Percentiles rank a stretch among this genome's conserved stretches.
Evolutionary conservation across 1,140 invertebrate genomes (phyloP).

Genomic region (Mizuhopecten yessoensis): DNA sequence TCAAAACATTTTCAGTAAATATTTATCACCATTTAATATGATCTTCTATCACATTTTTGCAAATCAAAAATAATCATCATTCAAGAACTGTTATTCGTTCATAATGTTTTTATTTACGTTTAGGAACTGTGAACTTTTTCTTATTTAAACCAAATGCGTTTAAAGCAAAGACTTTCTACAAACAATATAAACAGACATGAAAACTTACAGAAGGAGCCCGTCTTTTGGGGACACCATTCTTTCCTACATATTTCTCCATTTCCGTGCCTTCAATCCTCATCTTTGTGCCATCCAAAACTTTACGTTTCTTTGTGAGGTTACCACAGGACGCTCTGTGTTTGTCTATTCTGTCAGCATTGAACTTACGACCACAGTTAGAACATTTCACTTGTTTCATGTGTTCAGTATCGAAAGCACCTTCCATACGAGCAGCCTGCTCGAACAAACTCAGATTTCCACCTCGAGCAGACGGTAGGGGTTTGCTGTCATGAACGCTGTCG

Average conservation of each 20-base stretch:
- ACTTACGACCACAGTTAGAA: conserved; percentile 85
- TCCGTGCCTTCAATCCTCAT: conserved; percentile 94
- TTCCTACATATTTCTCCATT: conserved; percentile 88
- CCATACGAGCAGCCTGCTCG: conserved; percentile 64
- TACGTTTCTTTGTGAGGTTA: conserved; percentile 86
- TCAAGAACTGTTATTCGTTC: no score
- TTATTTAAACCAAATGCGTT: no score
- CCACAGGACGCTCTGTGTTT: conserved; percentile 88
- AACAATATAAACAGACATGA: no score
- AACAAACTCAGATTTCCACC: conserved; percentile 62
- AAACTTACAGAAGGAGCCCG: not conserved
- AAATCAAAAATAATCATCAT: no score
- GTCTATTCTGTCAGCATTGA: conserved; percentile 90
- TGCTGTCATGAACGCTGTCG: conserved; percentile 46
- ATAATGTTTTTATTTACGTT: no score
- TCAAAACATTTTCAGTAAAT: no score
- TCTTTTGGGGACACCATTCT: not conserved
- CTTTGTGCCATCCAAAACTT: conserved; percentile 93
- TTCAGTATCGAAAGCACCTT: conserved; percentile 61
- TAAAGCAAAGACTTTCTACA: no score
- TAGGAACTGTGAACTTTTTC: no score
- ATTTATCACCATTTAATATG: no score
- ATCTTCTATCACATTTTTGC: no score
- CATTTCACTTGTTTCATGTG: conserved; percentile 73
- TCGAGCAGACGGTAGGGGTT: not conserved